These are phyloP conservation scores for Danio aesculapii DNA, from an alignment of 2,797 vertebrate genomes.

Conservation along the genomic window DNA sequence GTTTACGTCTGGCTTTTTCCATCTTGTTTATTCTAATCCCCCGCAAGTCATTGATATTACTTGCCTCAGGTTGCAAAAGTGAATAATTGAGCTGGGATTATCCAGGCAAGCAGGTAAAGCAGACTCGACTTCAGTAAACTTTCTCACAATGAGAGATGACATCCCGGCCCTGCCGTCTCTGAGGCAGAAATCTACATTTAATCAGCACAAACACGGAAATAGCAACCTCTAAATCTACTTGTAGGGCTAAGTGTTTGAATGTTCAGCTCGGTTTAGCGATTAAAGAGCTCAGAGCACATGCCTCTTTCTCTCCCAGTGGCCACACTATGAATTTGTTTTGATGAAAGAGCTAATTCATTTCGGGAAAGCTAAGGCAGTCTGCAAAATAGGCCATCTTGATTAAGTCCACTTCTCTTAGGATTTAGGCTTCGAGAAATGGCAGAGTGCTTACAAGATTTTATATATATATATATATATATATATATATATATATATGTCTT, in stretches of 20 bases:
- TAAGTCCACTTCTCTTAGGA: conserved; percentile 2
- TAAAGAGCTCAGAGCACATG: conserved; percentile 9
- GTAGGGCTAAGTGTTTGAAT: conserved; percentile 9
- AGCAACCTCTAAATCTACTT: conserved; percentile 1
- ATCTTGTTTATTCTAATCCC: conserved; percentile 56
- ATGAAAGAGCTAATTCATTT: conserved; percentile 33
- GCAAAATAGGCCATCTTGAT: conserved; percentile 32
- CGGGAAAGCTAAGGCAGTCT: not conserved
- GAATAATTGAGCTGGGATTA: conserved; percentile 58
- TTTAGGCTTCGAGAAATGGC: not conserved
- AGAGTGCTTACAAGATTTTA: conserved; percentile 5
- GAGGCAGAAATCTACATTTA: conserved; percentile 13
- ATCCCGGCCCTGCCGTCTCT: not conserved
- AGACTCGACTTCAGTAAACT: conserved; percentile 20
- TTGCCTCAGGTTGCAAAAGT: conserved; percentile 50
- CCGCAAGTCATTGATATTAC: conserved; percentile 53
- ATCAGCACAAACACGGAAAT: conserved; percentile 30
- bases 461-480: too few species aligned
- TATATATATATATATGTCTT: conserved; percentile 3
- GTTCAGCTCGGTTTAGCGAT: conserved; percentile 8
- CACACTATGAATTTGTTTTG: not conserved
- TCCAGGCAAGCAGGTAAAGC: conserved; percentile 21
- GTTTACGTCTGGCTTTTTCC: not conserved
- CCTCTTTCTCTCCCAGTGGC: conserved; percentile 17
- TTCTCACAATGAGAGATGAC: conserved; percentile 38